Percentiles rank a stretch among this genome's conserved stretches.
Conservation (phyloP, 2,797 vertebrate species). For the Aulostomus chinensis region DNA sequence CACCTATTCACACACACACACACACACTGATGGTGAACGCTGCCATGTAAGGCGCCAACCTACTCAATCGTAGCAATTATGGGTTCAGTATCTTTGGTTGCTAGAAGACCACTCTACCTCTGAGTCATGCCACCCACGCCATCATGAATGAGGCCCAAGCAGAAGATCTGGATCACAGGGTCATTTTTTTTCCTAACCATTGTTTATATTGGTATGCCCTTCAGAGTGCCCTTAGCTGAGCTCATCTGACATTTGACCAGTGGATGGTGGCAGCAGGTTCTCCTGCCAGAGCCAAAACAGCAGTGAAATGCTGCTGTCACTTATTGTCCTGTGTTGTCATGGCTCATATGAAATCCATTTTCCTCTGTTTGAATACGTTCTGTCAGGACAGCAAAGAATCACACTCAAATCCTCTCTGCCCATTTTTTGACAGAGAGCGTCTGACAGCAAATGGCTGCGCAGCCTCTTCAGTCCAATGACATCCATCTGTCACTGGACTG, state of each 20-base stretch:
- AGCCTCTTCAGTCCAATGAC: slow-evolving; percentile 49
- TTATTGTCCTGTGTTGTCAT: slow-evolving; percentile 65
- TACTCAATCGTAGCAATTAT: too few relatives aligned
- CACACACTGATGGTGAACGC: too few relatives aligned
- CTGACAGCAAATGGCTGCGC: slow-evolving; percentile 58
- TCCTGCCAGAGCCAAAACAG: slow-evolving; percentile 45
- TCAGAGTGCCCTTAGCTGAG: too few relatives aligned
- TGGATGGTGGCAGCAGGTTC: slow-evolving; percentile 35
- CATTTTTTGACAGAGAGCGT: slow-evolving; percentile 61
- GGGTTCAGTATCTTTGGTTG: too few relatives aligned
- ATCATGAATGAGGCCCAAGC: too few relatives aligned
- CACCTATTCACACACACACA: too few relatives aligned
- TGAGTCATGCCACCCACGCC: too few relatives aligned
- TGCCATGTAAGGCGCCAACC: too few relatives aligned
- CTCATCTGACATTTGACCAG: slow-evolving; percentile 59
- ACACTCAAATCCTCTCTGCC: slow-evolving; percentile 47
- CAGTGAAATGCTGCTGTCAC: slow-evolving; percentile 64
- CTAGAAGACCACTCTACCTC: too few relatives aligned
- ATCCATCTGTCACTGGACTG: slow-evolving; percentile 57
- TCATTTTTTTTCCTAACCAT: too few relatives aligned
- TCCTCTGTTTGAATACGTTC: slow-evolving; percentile 68
- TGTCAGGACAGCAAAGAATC: slow-evolving; percentile 57
- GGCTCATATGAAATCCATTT: slow-evolving; percentile 71
- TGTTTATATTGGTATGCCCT: too few relatives aligned
- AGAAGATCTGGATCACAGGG: too few relatives aligned